These are phyloP conservation scores for Raillietiella orientalis DNA, from an alignment of 2,888 invertebrate genomes.

Conservation along the genomic window DNA sequence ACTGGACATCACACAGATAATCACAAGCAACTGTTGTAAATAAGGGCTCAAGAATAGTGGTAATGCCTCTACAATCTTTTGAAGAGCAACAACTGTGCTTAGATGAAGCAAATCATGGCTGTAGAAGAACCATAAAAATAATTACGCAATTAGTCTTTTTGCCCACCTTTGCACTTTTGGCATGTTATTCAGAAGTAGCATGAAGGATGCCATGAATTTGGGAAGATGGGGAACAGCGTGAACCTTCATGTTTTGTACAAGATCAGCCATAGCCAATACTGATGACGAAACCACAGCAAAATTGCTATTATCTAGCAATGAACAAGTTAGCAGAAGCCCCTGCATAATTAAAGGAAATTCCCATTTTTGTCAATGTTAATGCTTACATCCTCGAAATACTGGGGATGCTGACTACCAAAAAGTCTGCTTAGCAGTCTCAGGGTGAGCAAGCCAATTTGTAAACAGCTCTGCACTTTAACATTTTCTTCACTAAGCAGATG, in stretches of 20 bases:
- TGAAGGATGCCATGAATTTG: constrained; percentile 30
- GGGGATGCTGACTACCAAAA: constrained; percentile 27
- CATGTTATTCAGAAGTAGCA: too few relatives aligned
- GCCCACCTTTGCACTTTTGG: too few relatives aligned
- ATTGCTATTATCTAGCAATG: too few relatives aligned
- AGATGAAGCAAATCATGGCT: too few relatives aligned
- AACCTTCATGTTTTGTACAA: constrained; percentile 36
- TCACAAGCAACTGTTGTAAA: constrained; percentile 28
- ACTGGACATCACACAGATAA: constrained; percentile 6
- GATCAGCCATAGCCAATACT: constrained; percentile 39
- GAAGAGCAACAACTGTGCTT: too few relatives aligned
- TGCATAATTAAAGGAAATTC: not conserved
- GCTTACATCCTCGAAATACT: not conserved
- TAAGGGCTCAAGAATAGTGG: constrained; percentile 59
- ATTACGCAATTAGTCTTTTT: too few relatives aligned
- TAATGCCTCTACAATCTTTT: constrained; percentile 46
- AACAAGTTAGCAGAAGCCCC: not conserved
- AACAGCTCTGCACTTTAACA: constrained; percentile 30
- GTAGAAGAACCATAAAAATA: too few relatives aligned
- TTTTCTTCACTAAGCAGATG: constrained; percentile 14
- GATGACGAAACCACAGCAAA: constrained; percentile 37
- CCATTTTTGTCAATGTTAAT: too few relatives aligned
- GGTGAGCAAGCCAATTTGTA: constrained; percentile 49
- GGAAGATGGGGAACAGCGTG: constrained; percentile 38
- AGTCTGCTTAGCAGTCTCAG: constrained; percentile 46